Base-by-base conservation (phyloP, 2,113 vertebrate species). In the Equus quagga region DNA sequence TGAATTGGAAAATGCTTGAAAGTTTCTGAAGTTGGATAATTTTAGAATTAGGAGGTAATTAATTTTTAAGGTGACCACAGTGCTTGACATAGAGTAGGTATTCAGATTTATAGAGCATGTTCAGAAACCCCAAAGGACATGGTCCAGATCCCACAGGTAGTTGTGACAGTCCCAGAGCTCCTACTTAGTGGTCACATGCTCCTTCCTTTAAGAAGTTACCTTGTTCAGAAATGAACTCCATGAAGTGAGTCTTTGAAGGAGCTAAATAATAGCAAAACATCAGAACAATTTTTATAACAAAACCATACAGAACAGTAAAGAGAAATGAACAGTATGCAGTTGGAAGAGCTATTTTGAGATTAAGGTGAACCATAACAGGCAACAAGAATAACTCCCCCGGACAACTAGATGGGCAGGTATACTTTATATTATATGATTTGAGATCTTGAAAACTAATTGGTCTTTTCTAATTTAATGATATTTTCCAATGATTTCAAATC, bases 81-180 rank as follows among this genome's bases (percentile, higher is more conserved):
- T 49, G 19, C 17, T 64, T 85, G 24, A 10, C 41, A 78, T 21
- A 49, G 33, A 14, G 2, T 49, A 73, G 24, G 3, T 9, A 21
- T 79, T 88, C 33, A 73, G 8, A 54, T 31, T 26, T 33, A 58
- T 3, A n/a, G 33, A 78, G 60, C 14, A 18, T 80, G 8, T 72
- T 62, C 49, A 56, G 33, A 36, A 69, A 65, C 26, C 18, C 18
- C 8, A 49, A 73, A 36, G 6, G 3, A 86, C 44, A 26, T 69
- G 15, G 41, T 2, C 1, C 24, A 5, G 13, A 0, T 65, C 36
- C 23, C 17, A 36, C 15, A 36, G 1, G 44, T 23, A 13, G 54
- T 12, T 88, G 4, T 46, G 58, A 75, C 6, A 56, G 10, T 56
- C 12, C 10, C 8, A 54, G 36, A 60, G 0, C 2, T 54, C 23